A percentile compares a stretch with the other conserved stretches of the same genome.
Conservation (phyloP, 2,888 invertebrate genomes). For the Drosophila basisetae region DNA sequence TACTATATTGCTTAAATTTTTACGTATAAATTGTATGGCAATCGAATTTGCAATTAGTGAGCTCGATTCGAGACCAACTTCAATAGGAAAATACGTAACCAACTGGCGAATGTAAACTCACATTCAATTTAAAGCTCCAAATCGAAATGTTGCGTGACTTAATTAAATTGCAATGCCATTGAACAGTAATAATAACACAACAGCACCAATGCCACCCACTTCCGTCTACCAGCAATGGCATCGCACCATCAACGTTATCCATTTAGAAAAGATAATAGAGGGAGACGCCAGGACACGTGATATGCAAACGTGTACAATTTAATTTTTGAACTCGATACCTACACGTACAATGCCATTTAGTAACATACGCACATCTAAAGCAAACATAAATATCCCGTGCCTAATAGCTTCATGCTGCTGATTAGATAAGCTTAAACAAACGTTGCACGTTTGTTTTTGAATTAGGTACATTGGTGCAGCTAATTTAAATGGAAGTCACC, state of each 20-base stretch:
- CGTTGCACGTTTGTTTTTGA: constrained; percentile 44
- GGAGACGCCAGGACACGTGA: constrained; percentile 57
- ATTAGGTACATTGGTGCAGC: constrained; percentile 48
- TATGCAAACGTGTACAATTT: constrained; percentile 73
- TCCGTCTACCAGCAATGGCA: not conserved
- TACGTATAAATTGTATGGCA: not conserved
- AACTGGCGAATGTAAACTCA: constrained; percentile 22
- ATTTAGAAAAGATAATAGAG: constrained; percentile 49
- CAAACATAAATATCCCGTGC: constrained; percentile 33
- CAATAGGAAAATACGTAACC: constrained; percentile 39
- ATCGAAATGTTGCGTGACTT: constrained; percentile 79
- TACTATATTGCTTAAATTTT: not conserved
- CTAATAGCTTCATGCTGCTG: constrained; percentile 64
- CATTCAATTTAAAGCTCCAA: constrained; percentile 68
- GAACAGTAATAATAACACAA: constrained; percentile 19
- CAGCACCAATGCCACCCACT: not conserved
- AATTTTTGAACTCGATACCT: constrained; percentile 62
- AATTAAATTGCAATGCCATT: constrained; percentile 74
- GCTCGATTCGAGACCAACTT: constrained; percentile 26
- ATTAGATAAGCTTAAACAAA: constrained; percentile 55
- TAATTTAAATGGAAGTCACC: constrained; percentile 47
- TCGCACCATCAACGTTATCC: constrained; percentile 29
- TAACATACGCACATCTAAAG: not conserved
- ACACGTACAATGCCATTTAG: constrained; percentile 6
- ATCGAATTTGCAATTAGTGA: constrained; percentile 44